Percentiles rank a stretch among this genome's conserved stretches.
Evolutionary conservation across 1,140 invertebrate genomes (phyloP).

Genomic region (Periplaneta americana): DNA sequence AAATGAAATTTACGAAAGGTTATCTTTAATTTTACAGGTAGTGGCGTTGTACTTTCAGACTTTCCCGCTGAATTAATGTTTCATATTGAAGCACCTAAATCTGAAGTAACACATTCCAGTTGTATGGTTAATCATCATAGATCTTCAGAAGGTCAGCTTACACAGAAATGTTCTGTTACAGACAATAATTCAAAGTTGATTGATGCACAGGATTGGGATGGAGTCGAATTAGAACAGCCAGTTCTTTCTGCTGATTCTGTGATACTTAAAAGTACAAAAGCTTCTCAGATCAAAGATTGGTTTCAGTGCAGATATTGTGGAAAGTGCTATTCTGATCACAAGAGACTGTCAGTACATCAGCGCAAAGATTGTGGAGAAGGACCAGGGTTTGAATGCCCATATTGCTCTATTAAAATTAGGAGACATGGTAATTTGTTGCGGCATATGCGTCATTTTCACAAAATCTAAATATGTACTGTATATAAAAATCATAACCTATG

Average conservation of each 20-base stretch:
- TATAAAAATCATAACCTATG: no score
- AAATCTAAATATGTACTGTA: no score
- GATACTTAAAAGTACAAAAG: neutral
- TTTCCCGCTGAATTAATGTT: no score
- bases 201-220: neutral
- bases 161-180: no score
- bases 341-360: neutral
- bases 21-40: no score
- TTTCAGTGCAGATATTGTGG: neutral
- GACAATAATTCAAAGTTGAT: no score
- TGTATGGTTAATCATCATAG: no score
- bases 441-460: neutral
- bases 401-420: neutral
- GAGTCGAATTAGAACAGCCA: neutral
- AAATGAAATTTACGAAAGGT: no score
- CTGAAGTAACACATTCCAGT: no score
- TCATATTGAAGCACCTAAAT: no score
- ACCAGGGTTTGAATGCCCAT: neutral
- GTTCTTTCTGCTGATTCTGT: neutral
- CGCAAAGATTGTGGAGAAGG: neutral
- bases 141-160: neutral
- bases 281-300: neutral
- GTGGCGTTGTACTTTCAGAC: no score
- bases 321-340: neutral
- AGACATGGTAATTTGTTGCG: neutral